Conservation (phyloP, 1,140 invertebrate genomes). For the Anadara kagoshimensis region DNA sequence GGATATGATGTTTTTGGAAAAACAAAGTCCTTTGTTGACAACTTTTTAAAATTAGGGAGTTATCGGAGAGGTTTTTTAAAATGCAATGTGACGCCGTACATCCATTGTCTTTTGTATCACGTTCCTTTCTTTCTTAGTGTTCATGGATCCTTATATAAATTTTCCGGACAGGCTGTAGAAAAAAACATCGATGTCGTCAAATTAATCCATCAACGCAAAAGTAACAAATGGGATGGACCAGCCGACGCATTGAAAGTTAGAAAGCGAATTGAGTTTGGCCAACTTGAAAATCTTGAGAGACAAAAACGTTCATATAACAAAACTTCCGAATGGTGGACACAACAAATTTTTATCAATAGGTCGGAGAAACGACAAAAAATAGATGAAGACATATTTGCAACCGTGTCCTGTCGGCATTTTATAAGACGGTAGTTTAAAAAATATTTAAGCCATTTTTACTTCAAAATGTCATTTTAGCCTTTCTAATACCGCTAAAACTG, state of each 20-base stretch:
- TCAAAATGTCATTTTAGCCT: too few relatives aligned
- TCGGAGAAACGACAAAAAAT: not conserved
- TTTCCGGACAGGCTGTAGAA: conserved; percentile 13
- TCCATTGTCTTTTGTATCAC: conserved; percentile 11
- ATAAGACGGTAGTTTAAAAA: too few relatives aligned
- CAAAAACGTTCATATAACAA: conserved; percentile 10
- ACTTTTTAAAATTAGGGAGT: not conserved
- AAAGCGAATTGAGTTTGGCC: conserved; percentile 7
- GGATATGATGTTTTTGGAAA: not conserved
- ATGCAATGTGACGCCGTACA: not conserved
- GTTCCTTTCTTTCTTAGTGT: conserved; percentile 1
- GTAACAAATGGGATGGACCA: conserved; percentile 3
- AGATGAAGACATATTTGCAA: not conserved
- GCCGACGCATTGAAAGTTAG: not conserved
- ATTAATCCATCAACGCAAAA: conserved; percentile 9
- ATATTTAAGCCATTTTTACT: too few relatives aligned
- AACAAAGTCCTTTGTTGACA: not conserved
- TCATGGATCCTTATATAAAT: conserved; percentile 10
- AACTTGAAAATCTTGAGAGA: conserved; percentile 1
- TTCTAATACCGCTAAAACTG: too few relatives aligned
- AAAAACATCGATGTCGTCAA: conserved; percentile 14
- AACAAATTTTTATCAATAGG: not conserved
- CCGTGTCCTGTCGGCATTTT: too few relatives aligned
- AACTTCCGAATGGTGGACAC: conserved; percentile 2
- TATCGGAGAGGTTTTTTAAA: conserved; percentile 3